These are phyloP conservation scores for Pseudois nayaur DNA, from an alignment of 2,113 vertebrate genomes.

Conservation along the genomic window DNA sequence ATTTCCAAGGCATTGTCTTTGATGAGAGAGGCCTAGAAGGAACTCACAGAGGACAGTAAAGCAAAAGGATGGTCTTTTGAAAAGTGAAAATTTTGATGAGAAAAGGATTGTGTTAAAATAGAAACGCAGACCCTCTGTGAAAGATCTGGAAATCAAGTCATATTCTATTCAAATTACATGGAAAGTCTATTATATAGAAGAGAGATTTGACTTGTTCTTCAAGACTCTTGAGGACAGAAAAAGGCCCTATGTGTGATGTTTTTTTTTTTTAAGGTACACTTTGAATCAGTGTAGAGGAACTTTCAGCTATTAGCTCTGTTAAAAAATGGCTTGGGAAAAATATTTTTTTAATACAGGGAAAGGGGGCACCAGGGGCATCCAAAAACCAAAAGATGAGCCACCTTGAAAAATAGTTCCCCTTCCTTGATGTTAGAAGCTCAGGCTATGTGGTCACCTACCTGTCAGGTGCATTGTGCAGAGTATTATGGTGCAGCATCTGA, in stretches of 20 bases:
- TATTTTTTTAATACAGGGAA: background rate
- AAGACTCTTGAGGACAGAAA: background rate
- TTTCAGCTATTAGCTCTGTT: background rate
- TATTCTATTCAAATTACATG: background rate
- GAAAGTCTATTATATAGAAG: background rate
- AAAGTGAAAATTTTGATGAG: background rate
- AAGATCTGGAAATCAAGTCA: conserved; percentile 3
- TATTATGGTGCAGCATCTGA: background rate
- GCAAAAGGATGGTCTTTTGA: background rate
- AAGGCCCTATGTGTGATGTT: background rate
- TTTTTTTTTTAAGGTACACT: background rate
- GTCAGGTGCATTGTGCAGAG: background rate
- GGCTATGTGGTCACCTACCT: background rate
- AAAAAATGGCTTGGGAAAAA: background rate
- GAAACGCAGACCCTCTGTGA: background rate
- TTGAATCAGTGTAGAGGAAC: background rate
- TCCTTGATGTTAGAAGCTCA: background rate
- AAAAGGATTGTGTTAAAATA: background rate
- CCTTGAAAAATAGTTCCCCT: background rate
- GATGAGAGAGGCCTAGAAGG: background rate
- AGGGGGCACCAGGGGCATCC: background rate
- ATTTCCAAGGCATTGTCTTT: background rate
- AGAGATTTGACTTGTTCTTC: background rate
- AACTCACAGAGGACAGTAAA: background rate
- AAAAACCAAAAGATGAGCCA: background rate